These are phyloP conservation scores for Copsychus sechellarum DNA, from an alignment of 2,113 vertebrate genomes.

Conservation along the genomic window DNA sequence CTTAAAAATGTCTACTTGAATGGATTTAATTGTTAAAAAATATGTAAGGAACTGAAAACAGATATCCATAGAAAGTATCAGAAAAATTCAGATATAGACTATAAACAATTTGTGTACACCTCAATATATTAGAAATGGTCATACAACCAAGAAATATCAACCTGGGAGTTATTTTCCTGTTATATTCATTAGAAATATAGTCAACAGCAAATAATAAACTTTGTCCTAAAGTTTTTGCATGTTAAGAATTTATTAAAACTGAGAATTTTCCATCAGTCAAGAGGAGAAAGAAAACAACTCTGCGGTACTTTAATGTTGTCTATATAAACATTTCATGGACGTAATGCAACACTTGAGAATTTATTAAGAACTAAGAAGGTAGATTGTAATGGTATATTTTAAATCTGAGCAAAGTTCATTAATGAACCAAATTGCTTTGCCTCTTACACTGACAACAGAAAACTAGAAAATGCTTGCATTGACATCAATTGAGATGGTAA, in stretches of 20 bases:
- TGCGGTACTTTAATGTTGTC: background rate
- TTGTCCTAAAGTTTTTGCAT: background rate
- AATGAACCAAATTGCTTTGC: background rate
- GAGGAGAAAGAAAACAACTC: background rate
- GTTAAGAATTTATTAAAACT: background rate
- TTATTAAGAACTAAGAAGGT: accelerated
- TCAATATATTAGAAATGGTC: background rate
- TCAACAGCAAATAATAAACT: background rate
- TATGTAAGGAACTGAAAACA: background rate
- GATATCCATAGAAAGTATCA: background rate
- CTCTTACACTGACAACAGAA: background rate
- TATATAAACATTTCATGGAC: background rate
- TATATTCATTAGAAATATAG: background rate
- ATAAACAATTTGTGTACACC: background rate
- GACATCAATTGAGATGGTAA: background rate
- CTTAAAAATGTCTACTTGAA: background rate
- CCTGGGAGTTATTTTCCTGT: background rate
- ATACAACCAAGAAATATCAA: background rate
- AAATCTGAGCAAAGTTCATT: background rate
- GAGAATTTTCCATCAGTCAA: background rate
- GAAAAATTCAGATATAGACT: background rate
- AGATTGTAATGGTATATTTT: background rate
- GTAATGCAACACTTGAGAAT: background rate
- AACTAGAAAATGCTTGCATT: background rate
- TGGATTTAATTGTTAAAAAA: background rate